Percentiles rank a stretch among this genome's conserved stretches.
These are phyloP conservation scores for Standfussiana lucernea DNA, from an alignment of 2,888 invertebrate species.

Conservation along the genomic window DNA sequence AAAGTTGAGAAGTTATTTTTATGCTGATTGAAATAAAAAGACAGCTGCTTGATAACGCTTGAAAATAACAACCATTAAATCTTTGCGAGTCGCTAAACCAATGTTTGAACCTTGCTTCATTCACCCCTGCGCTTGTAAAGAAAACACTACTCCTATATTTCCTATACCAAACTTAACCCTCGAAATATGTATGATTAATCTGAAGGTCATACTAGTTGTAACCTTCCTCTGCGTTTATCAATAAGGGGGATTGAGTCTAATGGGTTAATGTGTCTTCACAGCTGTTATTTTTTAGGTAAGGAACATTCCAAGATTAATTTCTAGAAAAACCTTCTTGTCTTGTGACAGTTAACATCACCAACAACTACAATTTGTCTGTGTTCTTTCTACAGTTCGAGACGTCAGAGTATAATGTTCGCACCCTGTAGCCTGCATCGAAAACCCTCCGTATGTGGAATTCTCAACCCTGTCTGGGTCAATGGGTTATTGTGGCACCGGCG, in stretches of 20 bases:
- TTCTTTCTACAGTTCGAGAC: constrained; percentile 2
- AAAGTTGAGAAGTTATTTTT: background rate
- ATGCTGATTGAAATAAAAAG: background rate
- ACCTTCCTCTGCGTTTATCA: background rate
- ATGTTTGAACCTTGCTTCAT: background rate
- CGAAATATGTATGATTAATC: background rate
- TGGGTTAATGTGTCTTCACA: background rate
- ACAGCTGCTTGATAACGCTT: background rate
- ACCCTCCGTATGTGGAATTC: background rate
- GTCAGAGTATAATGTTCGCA: background rate
- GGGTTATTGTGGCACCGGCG: constrained; percentile 27
- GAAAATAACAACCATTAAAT: background rate
- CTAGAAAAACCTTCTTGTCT: background rate
- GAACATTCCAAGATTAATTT: background rate
- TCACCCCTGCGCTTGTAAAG: background rate
- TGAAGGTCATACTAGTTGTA: background rate
- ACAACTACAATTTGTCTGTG: background rate
- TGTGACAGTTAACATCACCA: background rate
- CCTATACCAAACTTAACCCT: background rate
- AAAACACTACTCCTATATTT: background rate
- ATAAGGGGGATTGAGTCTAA: background rate
- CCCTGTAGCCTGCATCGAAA: constrained; percentile 5
- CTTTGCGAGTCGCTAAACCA: background rate
- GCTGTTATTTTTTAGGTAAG: background rate
- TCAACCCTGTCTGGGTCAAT: constrained; percentile 33